A percentile compares a stretch with the other conserved stretches of the same genome.
Conservation (phyloP, 2,888 invertebrate genomes). For the Eristalis arbustorum region DNA sequence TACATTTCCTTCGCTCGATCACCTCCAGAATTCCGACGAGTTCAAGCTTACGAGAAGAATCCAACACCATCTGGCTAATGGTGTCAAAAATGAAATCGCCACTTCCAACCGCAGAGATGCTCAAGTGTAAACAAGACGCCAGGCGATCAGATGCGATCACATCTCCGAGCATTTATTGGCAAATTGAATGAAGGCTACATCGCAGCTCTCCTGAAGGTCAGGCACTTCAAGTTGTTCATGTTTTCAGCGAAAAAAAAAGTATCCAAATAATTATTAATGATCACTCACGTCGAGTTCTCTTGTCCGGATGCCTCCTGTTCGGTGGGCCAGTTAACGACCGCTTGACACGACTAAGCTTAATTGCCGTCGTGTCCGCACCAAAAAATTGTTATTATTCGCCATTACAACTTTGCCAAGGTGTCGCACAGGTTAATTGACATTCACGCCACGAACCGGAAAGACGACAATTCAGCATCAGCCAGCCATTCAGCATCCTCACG, state of each 20-base stretch:
- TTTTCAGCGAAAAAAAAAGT: neutral
- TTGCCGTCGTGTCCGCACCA: slow-evolving; percentile 15
- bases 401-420: neutral
- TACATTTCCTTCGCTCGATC: neutral
- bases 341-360: slow-evolving; percentile 20
- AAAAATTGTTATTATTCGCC: slow-evolving; percentile 3
- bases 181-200: neutral
- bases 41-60: neutral
- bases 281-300: neutral
- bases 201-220: neutral
- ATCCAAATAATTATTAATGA: neutral
- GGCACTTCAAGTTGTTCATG: neutral
- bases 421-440: neutral
- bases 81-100: neutral
- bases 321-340: slow-evolving; percentile 14
- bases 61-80: neutral
- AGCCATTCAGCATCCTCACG: neutral
- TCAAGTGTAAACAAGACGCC: neutral
- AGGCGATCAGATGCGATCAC: neutral
- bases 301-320: neutral
- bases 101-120: neutral
- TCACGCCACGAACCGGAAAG: neutral
- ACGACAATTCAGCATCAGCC: neutral
- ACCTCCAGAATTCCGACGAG: neutral
- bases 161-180: neutral